Conservation (phyloP, 2,797 vertebrate genomes). For the Pitangus sulphuratus region DNA sequence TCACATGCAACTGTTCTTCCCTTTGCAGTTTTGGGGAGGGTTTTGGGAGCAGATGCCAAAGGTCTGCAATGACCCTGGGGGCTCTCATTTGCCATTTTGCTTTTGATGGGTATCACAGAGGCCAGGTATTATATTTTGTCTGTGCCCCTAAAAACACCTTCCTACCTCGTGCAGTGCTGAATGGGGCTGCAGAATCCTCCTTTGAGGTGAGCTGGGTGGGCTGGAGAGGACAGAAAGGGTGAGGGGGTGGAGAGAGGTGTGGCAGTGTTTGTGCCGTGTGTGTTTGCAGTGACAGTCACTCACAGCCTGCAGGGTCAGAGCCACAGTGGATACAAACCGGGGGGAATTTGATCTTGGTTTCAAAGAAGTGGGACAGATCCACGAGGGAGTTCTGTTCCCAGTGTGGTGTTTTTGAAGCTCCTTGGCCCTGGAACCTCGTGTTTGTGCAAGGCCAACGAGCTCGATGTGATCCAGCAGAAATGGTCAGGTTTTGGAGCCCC, state of each 20-base stretch:
- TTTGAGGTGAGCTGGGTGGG: neutral
- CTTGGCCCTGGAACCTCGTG: neutral
- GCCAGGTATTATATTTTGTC: neutral
- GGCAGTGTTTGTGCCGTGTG: accelerated
- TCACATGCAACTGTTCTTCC: neutral
- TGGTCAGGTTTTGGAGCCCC: neutral
- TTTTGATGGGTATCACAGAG: neutral
- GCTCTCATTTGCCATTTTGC: neutral
- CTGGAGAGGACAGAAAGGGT: accelerated
- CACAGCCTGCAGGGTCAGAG: neutral
- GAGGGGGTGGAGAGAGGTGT: neutral
- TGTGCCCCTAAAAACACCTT: neutral
- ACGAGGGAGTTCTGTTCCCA: neutral
- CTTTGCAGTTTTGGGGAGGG: neutral
- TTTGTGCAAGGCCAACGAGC: neutral
- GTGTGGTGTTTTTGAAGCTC: neutral
- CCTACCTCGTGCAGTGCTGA: too few species aligned
- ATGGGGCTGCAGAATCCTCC: neutral
- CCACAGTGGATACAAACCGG: neutral
- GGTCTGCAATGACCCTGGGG: neutral
- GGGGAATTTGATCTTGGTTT: neutral
- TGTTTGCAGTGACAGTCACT: neutral
- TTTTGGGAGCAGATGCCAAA: neutral
- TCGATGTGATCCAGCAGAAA: neutral
- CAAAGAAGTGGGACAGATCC: neutral